Percentiles rank a stretch among this genome's conserved stretches.
Evolutionary conservation across 2,888 invertebrate genomes (phyloP).

Genomic region (Ormyrus labotus): DNA sequence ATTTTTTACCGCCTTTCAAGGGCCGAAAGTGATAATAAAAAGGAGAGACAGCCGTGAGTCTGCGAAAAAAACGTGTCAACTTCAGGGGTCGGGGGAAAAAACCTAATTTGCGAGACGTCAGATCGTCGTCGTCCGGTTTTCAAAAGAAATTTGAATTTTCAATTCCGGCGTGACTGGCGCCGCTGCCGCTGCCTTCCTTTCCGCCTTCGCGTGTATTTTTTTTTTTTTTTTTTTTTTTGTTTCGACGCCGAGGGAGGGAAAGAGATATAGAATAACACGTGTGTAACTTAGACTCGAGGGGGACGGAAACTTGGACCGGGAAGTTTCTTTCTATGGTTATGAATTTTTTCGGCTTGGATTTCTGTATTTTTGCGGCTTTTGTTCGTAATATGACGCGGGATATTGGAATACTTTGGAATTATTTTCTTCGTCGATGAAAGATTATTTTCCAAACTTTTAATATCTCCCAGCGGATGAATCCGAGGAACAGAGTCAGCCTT

Average conservation of each 20-base stretch:
- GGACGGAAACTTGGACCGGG: not conserved
- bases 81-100: slow-evolving; percentile 40
- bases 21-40: slow-evolving; percentile 44
- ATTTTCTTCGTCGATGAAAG: slow-evolving; percentile 38
- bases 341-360: slow-evolving; percentile 25
- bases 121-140: slow-evolving; percentile 11
- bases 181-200: not conserved
- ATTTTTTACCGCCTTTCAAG: slow-evolving; percentile 4
- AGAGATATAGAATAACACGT: slow-evolving; percentile 8
- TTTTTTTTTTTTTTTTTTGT: slow-evolving; percentile 6
- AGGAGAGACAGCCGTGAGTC: slow-evolving; percentile 22
- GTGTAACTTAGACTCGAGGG: not conserved
- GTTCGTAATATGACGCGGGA: slow-evolving; percentile 3
- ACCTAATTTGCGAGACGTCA: slow-evolving; percentile 55
- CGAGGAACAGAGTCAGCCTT: too few species aligned
- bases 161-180: slow-evolving; percentile 29
- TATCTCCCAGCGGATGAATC: not conserved
- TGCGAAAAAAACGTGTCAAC: slow-evolving; percentile 48
- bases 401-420: slow-evolving; percentile 48
- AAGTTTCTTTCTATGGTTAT: slow-evolving; percentile 9
- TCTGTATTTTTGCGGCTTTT: not conserved
- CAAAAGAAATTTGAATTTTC: slow-evolving; percentile 50
- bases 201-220: not conserved
- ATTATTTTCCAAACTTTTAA: slow-evolving; percentile 36
- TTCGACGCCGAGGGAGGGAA: not conserved